These are phyloP conservation scores for Erebia epiphron DNA, from an alignment of 2,888 invertebrate species.

Conservation along the genomic window DNA sequence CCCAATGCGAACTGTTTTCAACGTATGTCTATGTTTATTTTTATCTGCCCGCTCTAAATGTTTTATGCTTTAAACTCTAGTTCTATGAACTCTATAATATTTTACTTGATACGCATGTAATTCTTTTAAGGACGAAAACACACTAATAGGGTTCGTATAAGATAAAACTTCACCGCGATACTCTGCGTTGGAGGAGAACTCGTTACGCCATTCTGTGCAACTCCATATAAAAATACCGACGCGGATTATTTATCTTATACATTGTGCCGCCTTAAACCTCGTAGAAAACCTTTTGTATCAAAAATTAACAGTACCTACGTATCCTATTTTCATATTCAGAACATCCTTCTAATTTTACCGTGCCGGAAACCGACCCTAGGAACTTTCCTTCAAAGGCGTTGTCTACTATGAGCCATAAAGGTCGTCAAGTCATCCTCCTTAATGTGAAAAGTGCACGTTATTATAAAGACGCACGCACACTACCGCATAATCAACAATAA, in stretches of 20 bases:
- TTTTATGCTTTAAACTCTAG: not conserved
- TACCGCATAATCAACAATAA: constrained; percentile 65
- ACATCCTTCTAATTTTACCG: not conserved
- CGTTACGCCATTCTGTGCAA: too few relatives aligned
- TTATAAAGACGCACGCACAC: constrained; percentile 56
- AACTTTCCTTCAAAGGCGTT: not conserved
- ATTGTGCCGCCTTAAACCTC: too few relatives aligned
- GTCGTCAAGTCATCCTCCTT: constrained; percentile 32
- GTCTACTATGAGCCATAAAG: not conserved
- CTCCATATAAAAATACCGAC: too few relatives aligned
- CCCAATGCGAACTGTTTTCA: constrained; percentile 11
- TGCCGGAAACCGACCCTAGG: not conserved
- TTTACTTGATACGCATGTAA: not conserved
- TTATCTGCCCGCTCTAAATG: not conserved
- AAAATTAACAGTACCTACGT: too few relatives aligned
- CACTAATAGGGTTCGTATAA: too few relatives aligned
- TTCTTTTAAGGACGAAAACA: too few relatives aligned
- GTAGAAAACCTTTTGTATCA: too few relatives aligned
- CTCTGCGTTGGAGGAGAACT: too few relatives aligned
- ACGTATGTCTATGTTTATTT: not conserved
- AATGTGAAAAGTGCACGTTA: constrained; percentile 40
- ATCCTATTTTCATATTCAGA: too few relatives aligned
- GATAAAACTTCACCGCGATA: too few relatives aligned
- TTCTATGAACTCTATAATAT: not conserved
- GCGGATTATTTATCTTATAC: too few relatives aligned